These are phyloP conservation scores for Leptinotarsa haldemani DNA, from an alignment of 2,888 invertebrate species.

Conservation along the genomic window DNA sequence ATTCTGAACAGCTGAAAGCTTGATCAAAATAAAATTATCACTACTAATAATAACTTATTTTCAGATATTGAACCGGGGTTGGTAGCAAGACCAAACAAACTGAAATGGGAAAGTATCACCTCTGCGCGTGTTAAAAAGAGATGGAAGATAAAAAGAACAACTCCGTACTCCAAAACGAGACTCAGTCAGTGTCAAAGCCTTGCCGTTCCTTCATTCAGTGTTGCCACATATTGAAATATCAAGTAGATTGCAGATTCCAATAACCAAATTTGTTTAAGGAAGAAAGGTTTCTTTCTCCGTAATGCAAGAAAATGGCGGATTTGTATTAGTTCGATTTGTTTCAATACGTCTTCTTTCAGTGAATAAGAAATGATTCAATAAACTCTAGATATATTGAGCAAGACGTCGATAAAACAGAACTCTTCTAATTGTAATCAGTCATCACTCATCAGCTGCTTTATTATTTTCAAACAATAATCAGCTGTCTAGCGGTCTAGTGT, in stretches of 20 bases:
- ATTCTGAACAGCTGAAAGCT: constrained; percentile 12
- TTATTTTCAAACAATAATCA: constrained; percentile 12
- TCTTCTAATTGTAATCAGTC: not conserved
- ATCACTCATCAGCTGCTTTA: not conserved
- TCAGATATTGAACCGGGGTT: constrained; percentile 28
- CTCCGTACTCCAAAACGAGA: constrained; percentile 6
- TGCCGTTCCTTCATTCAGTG: constrained; percentile 1
- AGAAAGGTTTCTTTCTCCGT: not conserved
- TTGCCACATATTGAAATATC: not conserved
- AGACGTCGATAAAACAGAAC: constrained; percentile 3
- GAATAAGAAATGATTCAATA: not conserved
- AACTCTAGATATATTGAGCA: not conserved
- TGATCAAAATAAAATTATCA: constrained; percentile 26
- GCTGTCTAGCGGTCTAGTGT: constrained; percentile 4
- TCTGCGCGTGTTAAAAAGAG: not conserved
- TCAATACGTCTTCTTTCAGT: too few species aligned
- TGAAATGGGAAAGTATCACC: constrained; percentile 10
- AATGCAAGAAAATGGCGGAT: not conserved
- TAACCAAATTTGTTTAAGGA: not conserved
- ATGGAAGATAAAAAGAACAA: not conserved
- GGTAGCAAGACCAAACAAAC: constrained; percentile 15
- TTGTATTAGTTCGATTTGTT: not conserved
- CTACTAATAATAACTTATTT: constrained; percentile 26
- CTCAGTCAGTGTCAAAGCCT: constrained; percentile 15
- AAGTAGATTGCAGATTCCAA: not conserved